Base-by-base conservation (phyloP, 2,113 vertebrate genomes). In the Gyps fulvus region DNA sequence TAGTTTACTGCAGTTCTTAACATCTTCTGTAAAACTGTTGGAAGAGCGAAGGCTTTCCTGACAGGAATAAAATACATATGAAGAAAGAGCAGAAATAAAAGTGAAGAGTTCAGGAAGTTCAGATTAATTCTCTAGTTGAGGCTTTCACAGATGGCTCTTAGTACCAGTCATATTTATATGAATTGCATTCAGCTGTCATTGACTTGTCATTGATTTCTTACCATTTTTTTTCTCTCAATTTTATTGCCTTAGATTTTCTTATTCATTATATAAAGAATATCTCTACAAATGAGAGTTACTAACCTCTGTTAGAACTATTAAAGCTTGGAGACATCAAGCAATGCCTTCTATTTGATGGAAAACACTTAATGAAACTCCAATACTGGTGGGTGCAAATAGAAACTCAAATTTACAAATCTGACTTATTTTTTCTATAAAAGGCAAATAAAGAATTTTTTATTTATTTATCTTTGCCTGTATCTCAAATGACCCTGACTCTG, bases 151-250 rank as follows among this genome's bases (percentile, higher is more conserved):
- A 95, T 61, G 36, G 89, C 65, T 96, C 25, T 94, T 76, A 87
- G 38, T 61, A 87, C 62, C 32, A 52, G 61, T 74, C 73, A 69
- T 76, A 40, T 97, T 90, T 85, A 45, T 83, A 74, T 65, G 74
- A 97, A 82, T 71, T 91, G 59, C 71, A 72, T 95, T 93, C 87
- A 61, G 47, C 69, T 96, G 89, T 95, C 95, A 95, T 89, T 96
- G 94, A 97, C 95, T 96, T 94, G 89, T 95, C 95, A 95, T 89
- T 96, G 94, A 97, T 96, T 96, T 94, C 62, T 82, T 87, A 91
- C 69, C 86, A 91, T 40, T 92, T 96, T 93, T 95, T 91, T 72
- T 10, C 42, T 87, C 84, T 91, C 89, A 97, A 85, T 93, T 96
- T 83, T 57, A 90, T 91, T 76, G 63, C 66, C 66, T 97, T 72